Base-by-base conservation (phyloP, 2,888 invertebrate species). In the Hypselothyrea guttata region DNA sequence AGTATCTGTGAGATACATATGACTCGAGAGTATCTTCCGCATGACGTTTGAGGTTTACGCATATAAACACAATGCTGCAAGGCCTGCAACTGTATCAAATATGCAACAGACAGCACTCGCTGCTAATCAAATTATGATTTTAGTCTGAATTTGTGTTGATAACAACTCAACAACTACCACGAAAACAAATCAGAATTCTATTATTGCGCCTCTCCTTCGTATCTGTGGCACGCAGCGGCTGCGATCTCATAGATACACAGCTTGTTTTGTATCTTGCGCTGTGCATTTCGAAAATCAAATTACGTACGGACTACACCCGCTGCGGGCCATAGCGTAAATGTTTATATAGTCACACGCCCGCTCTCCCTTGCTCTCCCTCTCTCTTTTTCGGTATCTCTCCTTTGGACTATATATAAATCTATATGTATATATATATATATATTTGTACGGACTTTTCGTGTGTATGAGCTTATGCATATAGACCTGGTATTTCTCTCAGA, bases 231-330 rank as follows among this genome's bases (percentile, higher is more conserved):
- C 59, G 57, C 62, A 52, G 18, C 42, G 37, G 15, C 46, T 46
- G 42, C 52, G 61, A 74, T 72, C 74, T 63, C 49, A 55, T 66
- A 71, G 72, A 75, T 74, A 74, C 67, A 58, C 45, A 33, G 28
- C 33, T 22, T 55, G 46, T 18, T 47, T 37, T 58, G 67, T 63
- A 60, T 62, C 62, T 64, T 62, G 58, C 60, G 67, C 52, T 81
- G 74, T 75, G 82, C 82, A 82, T 73, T 60, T 48, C 53, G 60
- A 72, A 71, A 74, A 79, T 73, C 73, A 77, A 82, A 79, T 75
- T 78, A 81, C 78, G 64, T 54, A 59, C 55, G 46, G 62, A 60
- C 75, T 67, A 75, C 79, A 75, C 81, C 81, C 81, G 75, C 81
- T 60, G 53, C 56, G 33, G 52, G 37, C 57, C 57, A 44, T 8